Evolutionary conservation across 2,888 invertebrate species (phyloP).

Genomic region (Gymnosoma rotundatum): DNA sequence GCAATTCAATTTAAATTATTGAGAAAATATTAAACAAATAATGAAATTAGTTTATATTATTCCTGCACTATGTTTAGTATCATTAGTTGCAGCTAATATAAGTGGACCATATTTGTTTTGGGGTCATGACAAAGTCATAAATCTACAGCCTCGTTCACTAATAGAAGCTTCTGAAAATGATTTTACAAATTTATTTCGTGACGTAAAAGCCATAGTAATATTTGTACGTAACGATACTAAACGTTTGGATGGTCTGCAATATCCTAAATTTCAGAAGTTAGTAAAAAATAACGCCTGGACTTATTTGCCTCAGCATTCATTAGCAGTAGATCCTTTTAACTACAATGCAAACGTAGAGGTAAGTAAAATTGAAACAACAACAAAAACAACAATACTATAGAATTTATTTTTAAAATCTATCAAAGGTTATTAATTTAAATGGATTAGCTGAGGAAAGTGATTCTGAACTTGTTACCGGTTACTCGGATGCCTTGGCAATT

Average conservation of each 20-base stretch:
- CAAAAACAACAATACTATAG: slow-evolving; percentile 1
- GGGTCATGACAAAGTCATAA: slow-evolving; percentile 83
- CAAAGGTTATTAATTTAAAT: slow-evolving; percentile 84
- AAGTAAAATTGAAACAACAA: slow-evolving; percentile 41
- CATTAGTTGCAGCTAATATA: slow-evolving; percentile 78
- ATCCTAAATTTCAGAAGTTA: slow-evolving; percentile 84
- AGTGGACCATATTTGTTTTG: slow-evolving; percentile 86
- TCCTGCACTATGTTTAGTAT: slow-evolving; percentile 73
- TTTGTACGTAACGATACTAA: slow-evolving; percentile 85
- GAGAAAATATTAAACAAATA: slow-evolving; percentile 62
- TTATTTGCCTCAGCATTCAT: slow-evolving; percentile 84
- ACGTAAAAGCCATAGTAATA: slow-evolving; percentile 84
- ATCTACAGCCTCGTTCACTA: slow-evolving; percentile 83
- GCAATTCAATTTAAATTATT: slow-evolving; percentile 31
- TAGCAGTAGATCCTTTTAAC: slow-evolving; percentile 85
- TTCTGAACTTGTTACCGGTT: slow-evolving; percentile 84
- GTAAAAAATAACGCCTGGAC: slow-evolving; percentile 83
- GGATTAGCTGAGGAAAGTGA: slow-evolving; percentile 83
- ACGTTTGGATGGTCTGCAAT: slow-evolving; percentile 84
- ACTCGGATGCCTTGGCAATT: slow-evolving; percentile 84
- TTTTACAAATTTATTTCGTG: slow-evolving; percentile 84
- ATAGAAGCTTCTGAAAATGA: slow-evolving; percentile 84
- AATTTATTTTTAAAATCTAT: background rate
- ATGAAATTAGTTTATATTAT: slow-evolving; percentile 75
- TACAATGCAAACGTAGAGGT: slow-evolving; percentile 86